Percentiles rank a stretch among this genome's conserved stretches.
These are phyloP conservation scores for Cheirogaleus medius DNA, from an alignment of 2,113 vertebrate genomes.

Conservation along the genomic window DNA sequence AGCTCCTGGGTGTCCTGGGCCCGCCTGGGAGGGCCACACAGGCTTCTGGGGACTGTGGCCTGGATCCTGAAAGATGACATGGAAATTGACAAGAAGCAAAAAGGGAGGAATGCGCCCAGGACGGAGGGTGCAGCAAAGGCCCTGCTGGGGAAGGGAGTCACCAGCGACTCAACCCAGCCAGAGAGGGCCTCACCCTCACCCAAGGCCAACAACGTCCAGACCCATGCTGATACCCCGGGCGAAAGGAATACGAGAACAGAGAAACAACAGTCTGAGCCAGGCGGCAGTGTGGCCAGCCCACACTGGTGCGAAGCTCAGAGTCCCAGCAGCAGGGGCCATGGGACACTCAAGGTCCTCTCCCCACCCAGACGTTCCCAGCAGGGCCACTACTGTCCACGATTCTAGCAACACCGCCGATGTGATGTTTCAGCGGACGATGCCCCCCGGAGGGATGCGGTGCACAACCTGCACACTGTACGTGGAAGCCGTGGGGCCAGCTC, in stretches of 20 bases:
- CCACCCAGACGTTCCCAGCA: neutral
- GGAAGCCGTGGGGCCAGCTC: neutral
- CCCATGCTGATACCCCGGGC: fast-evolving
- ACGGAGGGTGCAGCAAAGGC: neutral
- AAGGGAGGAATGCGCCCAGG: neutral
- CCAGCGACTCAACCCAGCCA: neutral
- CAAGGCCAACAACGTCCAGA: neutral
- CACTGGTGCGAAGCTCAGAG: neutral
- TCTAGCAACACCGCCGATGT: fast-evolving
- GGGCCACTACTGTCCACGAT: fast-evolving
- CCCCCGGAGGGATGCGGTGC: neutral
- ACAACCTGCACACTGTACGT: fast-evolving
- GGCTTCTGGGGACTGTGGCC: fast-evolving
- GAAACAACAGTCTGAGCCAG: neutral
- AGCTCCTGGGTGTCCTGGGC: fast-evolving
- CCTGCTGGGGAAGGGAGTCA: neutral
- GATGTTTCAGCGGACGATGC: neutral
- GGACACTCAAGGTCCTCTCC: no score
- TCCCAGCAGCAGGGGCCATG: fast-evolving
- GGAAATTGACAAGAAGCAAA: neutral
- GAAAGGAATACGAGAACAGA: no score
- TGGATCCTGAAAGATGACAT: neutral
- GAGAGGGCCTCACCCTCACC: neutral
- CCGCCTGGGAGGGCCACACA: neutral
- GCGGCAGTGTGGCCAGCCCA: neutral